Percentiles rank a stretch among this genome's conserved stretches.
Conservation (phyloP, 2,888 invertebrate species). For the Octonoba sinensis region DNA sequence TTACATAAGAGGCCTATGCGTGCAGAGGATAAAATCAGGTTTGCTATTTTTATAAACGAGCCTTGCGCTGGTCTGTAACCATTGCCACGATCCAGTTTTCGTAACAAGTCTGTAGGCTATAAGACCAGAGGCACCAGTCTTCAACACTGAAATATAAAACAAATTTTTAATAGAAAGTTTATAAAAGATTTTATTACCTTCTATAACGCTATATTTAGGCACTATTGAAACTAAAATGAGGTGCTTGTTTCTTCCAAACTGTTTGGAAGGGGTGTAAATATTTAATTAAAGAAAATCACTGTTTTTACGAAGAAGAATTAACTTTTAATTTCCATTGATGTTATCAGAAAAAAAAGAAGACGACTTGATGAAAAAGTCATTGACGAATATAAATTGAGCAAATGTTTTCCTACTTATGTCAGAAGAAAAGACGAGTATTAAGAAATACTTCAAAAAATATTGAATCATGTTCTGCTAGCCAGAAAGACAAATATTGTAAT, state of each 20-base stretch:
- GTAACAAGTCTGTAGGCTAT: constrained; percentile 98
- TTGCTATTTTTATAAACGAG: constrained; percentile 99
- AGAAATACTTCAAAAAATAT: no score
- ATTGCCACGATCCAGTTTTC: constrained; percentile 95
- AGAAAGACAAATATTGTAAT: no score
- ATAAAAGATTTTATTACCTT: no score
- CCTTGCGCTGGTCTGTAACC: constrained; percentile 96
- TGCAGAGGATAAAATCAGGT: constrained; percentile 98
- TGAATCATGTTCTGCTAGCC: no score
- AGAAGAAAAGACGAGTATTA: no score
- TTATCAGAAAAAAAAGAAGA: no score
- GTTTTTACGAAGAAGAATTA: no score
- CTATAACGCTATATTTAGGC: background rate
- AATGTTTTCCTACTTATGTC: no score
- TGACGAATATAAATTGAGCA: no score
- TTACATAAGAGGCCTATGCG: constrained; percentile 97
- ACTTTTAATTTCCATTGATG: no score
- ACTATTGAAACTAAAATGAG: background rate
- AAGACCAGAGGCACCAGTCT: constrained; percentile 99
- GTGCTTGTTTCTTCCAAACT: background rate
- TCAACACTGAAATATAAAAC: constrained; percentile 82
- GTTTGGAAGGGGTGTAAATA: background rate
- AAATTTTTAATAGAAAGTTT: constrained; percentile 2
- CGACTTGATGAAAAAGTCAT: no score
- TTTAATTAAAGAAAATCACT: no score